phyloP scores from a whole-genome alignment of 1,140 invertebrate genomes.

The Parasteatoda tepidariorum region DNA sequence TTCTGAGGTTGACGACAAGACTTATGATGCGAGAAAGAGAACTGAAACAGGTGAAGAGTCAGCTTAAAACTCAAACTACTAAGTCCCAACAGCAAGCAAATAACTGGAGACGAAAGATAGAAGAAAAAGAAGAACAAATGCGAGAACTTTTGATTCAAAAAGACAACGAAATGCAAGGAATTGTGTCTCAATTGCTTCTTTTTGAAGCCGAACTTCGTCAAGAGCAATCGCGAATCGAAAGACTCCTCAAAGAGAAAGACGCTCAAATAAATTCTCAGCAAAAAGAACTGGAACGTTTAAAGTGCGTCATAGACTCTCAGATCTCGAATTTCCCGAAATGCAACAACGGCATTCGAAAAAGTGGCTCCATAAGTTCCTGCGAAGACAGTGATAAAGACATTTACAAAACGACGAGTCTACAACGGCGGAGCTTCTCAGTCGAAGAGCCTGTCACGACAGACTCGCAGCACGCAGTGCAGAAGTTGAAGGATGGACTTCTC shows the following conservation, averaged over 20 bases:
- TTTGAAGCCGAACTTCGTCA: conserved; percentile 47
- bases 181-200: conserved; percentile 44
- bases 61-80: conserved; percentile 37
- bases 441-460: neutral
- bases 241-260: conserved; percentile 50
- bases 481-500: conserved; percentile 30
- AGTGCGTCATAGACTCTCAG: neutral
- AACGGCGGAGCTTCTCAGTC: neutral
- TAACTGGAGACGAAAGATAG: conserved; percentile 28
- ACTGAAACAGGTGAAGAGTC: conserved; percentile 41
- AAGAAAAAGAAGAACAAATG: conserved; percentile 52
- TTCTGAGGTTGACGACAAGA: conserved; percentile 42
- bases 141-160: conserved; percentile 38
- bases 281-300: conserved; percentile 38
- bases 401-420: neutral
- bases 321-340: neutral
- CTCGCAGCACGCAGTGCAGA: conserved; percentile 22
- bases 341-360: neutral
- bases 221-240: conserved; percentile 50
- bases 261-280: conserved; percentile 21
- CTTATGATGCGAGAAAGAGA: conserved; percentile 59
- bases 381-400: neutral
- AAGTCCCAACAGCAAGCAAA: conserved; percentile 35
- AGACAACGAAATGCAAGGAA: conserved; percentile 54
- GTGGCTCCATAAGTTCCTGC: neutral